phyloP scores from a whole-genome alignment of 1,140 invertebrate genomes.

The Batillaria attramentaria region DNA sequence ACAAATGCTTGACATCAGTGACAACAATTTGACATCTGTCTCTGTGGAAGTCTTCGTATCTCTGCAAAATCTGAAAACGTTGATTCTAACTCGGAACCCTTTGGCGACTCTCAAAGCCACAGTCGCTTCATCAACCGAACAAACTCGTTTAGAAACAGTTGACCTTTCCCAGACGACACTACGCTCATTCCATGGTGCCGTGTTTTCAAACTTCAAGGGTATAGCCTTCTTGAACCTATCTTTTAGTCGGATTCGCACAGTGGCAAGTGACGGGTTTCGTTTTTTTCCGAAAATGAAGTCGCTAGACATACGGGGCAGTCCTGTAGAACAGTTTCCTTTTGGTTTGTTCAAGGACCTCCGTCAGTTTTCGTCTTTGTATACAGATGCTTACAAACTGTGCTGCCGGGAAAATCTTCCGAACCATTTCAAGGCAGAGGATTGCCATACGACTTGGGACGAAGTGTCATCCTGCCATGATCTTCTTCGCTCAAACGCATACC shows the following conservation, averaged over 20 bases:
- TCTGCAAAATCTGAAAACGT: not conserved
- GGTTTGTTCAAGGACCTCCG: conserved; percentile 36
- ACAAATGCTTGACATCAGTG: not conserved
- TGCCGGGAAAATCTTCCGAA: conserved; percentile 29
- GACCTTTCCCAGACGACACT: not conserved
- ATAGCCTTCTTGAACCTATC: not conserved
- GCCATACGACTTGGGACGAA: conserved; percentile 35
- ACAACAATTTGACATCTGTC: not conserved
- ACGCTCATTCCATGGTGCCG: not conserved
- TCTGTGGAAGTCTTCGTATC: not conserved
- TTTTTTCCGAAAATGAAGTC: not conserved
- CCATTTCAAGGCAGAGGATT: conserved; percentile 28
- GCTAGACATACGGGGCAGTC: conserved; percentile 23
- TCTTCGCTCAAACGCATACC: conserved; percentile 32
- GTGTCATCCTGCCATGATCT: conserved; percentile 50
- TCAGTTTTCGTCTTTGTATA: conserved; percentile 32
- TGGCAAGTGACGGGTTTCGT: not conserved
- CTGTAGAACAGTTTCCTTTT: conserved; percentile 6
- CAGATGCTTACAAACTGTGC: conserved; percentile 42
- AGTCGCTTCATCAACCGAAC: not conserved
- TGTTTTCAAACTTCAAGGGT: not conserved
- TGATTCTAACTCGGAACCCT: not conserved
- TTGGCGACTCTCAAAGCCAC: not conserved
- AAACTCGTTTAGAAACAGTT: not conserved
- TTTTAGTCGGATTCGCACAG: not conserved